Percentiles rank a stretch among this genome's conserved stretches.
Evolutionary conservation across 2,113 vertebrate species (phyloP).

Genomic region (Diadophis punctatus): DNA sequence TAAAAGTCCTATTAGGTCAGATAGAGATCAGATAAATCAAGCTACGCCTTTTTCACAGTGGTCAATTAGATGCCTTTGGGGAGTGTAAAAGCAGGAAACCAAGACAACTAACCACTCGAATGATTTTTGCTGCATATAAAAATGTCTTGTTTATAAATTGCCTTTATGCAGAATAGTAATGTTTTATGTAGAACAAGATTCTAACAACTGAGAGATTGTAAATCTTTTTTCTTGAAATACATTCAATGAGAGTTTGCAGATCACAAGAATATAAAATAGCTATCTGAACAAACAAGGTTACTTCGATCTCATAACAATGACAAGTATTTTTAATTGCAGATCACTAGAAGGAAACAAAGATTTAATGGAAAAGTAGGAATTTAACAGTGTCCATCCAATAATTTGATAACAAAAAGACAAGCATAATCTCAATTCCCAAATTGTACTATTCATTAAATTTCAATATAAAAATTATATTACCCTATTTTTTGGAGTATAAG

Average conservation of each 20-base stretch:
- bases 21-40: background rate
- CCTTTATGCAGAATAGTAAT: background rate
- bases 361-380: background rate
- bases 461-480: background rate
- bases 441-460: background rate
- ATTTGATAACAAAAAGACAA: background rate
- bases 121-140: background rate
- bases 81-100: background rate
- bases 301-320: background rate
- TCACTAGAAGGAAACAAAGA: background rate
- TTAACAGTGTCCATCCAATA: background rate
- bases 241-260: background rate
- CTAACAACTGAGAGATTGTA: background rate
- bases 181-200: background rate
- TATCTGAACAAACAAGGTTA: background rate
- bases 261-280: background rate
- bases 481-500: no score
- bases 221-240: background rate
- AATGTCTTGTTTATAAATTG: background rate
- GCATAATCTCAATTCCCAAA: background rate
- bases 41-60: background rate
- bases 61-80: background rate
- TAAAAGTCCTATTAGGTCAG: background rate
- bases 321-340: background rate
- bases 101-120: background rate